Percentiles rank a stretch among this genome's conserved stretches.
These are phyloP conservation scores for Trypoxylus dichotomus DNA, from an alignment of 1,140 invertebrate genomes.

Conservation along the genomic window DNA sequence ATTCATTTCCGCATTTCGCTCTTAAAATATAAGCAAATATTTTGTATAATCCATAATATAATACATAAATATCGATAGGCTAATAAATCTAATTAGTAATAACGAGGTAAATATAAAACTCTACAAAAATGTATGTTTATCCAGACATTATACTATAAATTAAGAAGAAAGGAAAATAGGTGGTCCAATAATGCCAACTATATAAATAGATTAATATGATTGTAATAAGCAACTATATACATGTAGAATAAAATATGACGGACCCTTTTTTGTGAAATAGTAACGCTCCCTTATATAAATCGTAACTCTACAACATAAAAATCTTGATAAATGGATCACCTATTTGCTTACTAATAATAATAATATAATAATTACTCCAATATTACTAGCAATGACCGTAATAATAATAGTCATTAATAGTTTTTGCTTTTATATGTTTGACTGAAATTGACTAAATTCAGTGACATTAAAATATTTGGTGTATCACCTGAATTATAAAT, in stretches of 20 bases:
- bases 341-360: neutral
- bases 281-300: neutral
- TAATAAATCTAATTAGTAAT: neutral
- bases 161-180: neutral
- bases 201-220: neutral
- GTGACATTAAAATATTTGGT: constrained; percentile 15
- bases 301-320: neutral
- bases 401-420: neutral
- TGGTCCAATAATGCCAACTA: constrained; percentile 5
- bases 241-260: neutral
- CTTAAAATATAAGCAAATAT: too few relatives aligned
- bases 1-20: too few relatives aligned
- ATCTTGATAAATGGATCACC: neutral
- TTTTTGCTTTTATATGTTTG: neutral
- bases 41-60: neutral
- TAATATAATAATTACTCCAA: neutral
- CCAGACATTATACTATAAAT: neutral
- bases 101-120: constrained; percentile 30
- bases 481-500: constrained; percentile 10
- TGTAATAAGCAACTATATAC: neutral
- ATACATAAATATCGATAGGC: neutral
- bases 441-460: constrained; percentile 24
- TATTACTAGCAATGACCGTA: neutral
- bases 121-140: constrained; percentile 5
- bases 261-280: neutral